Base-by-base conservation (phyloP, 2,113 vertebrate species). In the Lophochroa leadbeateri region DNA sequence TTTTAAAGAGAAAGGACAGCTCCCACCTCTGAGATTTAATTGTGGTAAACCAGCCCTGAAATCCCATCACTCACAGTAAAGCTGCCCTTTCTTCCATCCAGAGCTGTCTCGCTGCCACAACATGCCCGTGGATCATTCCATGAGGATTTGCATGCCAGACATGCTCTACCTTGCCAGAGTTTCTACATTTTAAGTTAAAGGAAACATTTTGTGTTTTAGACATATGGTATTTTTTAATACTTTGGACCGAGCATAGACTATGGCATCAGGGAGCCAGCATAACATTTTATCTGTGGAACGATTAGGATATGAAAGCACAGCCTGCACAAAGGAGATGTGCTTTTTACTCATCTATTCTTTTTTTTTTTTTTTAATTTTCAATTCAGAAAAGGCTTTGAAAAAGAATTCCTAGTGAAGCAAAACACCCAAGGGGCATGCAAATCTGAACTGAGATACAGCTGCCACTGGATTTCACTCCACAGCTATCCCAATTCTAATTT, bases 121-220 rank as follows among this genome's bases (percentile, higher is more conserved):
- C 18, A 1, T 8, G 4, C 17, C 68, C 46, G 52, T 3, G 27
- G 17, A 15, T 3, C 15, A 13, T 28, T 53, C 70, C 53, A 2
- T 0, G 14, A 49, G 60, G 47, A 4, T 35, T 0, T 16, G 13
- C 39, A 9, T 49, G 44, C 55, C 86, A 57, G n/a, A 21, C 0
- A 0, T 44, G 49, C 24, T 44, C 57, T 33, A 35, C 71, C 57
- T 75, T 29, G 28, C 44, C 44, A 33, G 29, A 27, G 17, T 7
- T 67, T 50, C 61, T 23, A 29, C 17, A 5, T 37, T 61, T 83
- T 10, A 23, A 39, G 39, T 67, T 46, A 33, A 65, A 67, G 25
- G 67, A 37, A 41, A n/a, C 0, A 0, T n/a, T 50, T 33, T 35
- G 10, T 55, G 25, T 2, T 39, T 64, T 11, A 77, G 37, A 39